These are phyloP conservation scores for Neotoxoptera formosana DNA, from an alignment of 1,140 invertebrate species.

Conservation along the genomic window DNA sequence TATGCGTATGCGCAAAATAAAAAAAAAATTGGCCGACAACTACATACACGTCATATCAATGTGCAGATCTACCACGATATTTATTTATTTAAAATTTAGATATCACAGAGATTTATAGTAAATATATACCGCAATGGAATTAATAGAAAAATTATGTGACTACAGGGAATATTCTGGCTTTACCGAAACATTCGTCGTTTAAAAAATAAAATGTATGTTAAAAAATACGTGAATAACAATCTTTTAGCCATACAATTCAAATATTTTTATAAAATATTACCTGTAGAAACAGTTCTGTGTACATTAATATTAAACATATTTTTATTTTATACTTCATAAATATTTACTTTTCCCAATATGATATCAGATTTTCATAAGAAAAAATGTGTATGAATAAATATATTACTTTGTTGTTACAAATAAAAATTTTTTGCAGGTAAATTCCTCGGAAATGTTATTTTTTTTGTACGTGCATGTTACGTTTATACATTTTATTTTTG, in stretches of 20 bases:
- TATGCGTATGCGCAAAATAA: conserved; percentile 4
- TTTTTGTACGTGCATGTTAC: background rate
- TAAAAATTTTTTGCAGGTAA: background rate
- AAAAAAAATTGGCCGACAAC: background rate
- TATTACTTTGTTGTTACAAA: background rate
- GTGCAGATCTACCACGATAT: background rate
- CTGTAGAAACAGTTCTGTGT: background rate
- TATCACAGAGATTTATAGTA: background rate
- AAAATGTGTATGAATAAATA: background rate
- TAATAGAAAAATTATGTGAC: background rate
- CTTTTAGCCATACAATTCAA: background rate
- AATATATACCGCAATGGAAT: background rate
- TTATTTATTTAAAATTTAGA: background rate
- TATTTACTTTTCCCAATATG: background rate
- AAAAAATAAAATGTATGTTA: background rate
- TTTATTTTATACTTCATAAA: background rate
- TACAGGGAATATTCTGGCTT: background rate
- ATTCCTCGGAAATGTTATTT: background rate
- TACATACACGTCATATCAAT: background rate
- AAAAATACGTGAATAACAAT: background rate
- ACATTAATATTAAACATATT: background rate
- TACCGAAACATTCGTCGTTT: background rate
- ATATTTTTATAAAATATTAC: background rate
- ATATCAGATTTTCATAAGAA: background rate
- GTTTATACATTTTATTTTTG: background rate